Conservation (phyloP, 2,797 vertebrate species). For the Harpagifer antarcticus region DNA sequence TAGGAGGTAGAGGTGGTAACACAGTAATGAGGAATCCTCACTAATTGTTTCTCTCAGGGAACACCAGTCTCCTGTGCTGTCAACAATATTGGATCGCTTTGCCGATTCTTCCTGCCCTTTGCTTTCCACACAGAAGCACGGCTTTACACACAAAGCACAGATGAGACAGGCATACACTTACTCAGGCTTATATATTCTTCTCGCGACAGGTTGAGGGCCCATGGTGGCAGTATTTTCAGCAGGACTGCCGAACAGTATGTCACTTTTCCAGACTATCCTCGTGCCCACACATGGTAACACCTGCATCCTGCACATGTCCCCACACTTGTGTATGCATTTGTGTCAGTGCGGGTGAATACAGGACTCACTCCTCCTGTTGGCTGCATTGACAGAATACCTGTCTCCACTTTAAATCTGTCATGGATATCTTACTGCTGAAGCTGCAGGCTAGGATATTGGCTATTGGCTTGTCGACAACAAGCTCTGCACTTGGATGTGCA, state of each 20-base stretch:
- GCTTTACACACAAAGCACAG: constrained; percentile 1
- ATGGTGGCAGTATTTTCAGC: not conserved
- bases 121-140: constrained; percentile 12
- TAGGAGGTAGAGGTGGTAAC: constrained; percentile 18
- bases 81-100: constrained; percentile 29
- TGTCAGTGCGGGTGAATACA: not conserved
- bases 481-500: constrained; percentile 33
- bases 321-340: not conserved
- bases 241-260: constrained; percentile 28
- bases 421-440: constrained; percentile 63
- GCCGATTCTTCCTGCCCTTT: constrained; percentile 20
- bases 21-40: constrained; percentile 42
- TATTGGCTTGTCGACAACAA: constrained; percentile 19
- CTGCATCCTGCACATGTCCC: not conserved
- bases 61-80: constrained; percentile 8
- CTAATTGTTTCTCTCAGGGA: constrained; percentile 21
- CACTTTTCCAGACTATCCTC: constrained; percentile 45
- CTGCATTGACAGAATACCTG: constrained; percentile 30
- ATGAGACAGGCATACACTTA: constrained; percentile 12
- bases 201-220: constrained; percentile 34
- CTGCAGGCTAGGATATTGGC: constrained; percentile 46
- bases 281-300: not conserved
- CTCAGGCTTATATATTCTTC: constrained; percentile 25
- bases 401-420: constrained; percentile 51
- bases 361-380: constrained; percentile 12